A percentile compares a stretch with the other conserved stretches of the same genome.
Conservation (phyloP, 2,113 vertebrate species). For the Plecotus auritus region DNA sequence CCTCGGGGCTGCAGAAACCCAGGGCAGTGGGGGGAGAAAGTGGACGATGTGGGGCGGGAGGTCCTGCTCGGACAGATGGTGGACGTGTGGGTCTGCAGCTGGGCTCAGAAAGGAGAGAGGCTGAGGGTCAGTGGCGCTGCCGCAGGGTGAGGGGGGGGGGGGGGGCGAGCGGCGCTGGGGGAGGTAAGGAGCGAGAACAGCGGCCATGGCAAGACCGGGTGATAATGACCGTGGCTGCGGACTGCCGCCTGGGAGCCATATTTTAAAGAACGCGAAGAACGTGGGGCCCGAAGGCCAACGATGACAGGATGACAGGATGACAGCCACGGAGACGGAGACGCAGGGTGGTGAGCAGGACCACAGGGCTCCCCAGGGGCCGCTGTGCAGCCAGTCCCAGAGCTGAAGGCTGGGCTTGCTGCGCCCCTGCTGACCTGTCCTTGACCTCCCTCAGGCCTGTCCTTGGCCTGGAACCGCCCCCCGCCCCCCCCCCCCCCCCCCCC, state of each 20-base stretch:
- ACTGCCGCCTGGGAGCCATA: not conserved
- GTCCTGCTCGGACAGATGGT: rapidly evolving
- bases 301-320: not conserved
- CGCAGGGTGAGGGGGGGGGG: not conserved
- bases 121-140: rapidly evolving
- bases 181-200: not conserved
- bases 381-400: not conserved
- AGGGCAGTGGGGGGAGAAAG: not conserved
- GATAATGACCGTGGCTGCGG: no score
- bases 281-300: not conserved
- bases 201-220: not conserved
- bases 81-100: rapidly evolving
- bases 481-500: no score
- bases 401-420: not conserved
- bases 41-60: rapidly evolving
- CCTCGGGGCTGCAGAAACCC: not conserved
- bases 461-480: not conserved
- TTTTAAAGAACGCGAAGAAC: not conserved
- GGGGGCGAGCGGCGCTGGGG: not conserved
- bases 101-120: not conserved
- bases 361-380: not conserved
- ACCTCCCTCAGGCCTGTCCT: not conserved
- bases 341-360: rapidly evolving
- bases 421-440: no score
- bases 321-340: not conserved